Evolutionary conservation across 2,113 vertebrate genomes (phyloP), one percentile per base, ranked within the genome.

Genomic region (Aegotheles bennettii): DNA sequence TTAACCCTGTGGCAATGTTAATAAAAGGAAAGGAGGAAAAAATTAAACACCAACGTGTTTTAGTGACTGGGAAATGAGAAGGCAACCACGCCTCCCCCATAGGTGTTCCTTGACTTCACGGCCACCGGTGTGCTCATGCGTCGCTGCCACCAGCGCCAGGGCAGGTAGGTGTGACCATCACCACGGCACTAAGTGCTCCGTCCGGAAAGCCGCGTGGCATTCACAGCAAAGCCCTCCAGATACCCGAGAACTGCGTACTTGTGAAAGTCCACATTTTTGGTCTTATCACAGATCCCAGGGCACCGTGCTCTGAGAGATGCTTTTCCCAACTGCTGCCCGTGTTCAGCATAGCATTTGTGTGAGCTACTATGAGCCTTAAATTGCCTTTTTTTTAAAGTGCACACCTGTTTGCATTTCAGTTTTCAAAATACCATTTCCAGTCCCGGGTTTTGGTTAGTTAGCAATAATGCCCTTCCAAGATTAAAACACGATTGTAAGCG

Each of bases 401-500:
- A 11, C 7, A 11, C 10, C 50, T 23, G 23, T 15, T 48, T 18
- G 5, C 28, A 45, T 38, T 60, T 83, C 42, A 7, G 38, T 36
- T 79, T 87, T 50, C 54, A 57, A 73, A 76, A 20, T 17, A 6
- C 19, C 3, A 9, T 45, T 84, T 33, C 36, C 23, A 33, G 6
- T 9, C 23, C 1, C 2, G 10, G 6, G 18, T 29, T 54, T 38
- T 9, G n/a, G 7, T 57, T 82, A 6, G 29, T 23, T 13, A 53
- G 50, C 16, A 47, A 42, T 0, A 74, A 36, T 2, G 7, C 20
- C 17, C 10, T 60, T 14, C 36, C 43, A 48, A 10, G 10, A n/a
- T 4, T 18, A 28, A 59, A 63, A 10, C 28, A 17, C 13, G 24
- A 6, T 0, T 2, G 3, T 7, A 42, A 45, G 29, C 0, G 1